These are phyloP conservation scores for Agriopis leucophaearia DNA, from an alignment of 2,888 invertebrate species.

Conservation along the genomic window DNA sequence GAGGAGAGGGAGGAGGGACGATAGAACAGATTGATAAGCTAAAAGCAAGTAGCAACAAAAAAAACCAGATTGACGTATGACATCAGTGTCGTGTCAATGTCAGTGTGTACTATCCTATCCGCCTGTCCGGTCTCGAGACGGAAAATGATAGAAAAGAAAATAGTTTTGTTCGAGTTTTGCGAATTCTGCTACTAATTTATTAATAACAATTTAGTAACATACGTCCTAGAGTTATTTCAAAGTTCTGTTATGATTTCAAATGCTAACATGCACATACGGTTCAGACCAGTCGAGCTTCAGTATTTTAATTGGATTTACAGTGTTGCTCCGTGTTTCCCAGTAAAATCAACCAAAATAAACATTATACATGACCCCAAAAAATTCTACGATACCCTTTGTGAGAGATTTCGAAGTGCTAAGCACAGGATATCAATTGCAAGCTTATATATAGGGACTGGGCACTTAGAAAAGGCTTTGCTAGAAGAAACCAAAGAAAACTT, in stretches of 20 bases:
- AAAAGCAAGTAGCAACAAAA: too few species aligned
- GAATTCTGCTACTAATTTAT: too few species aligned
- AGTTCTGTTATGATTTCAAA: slow-evolving; percentile 59
- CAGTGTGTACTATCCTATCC: too few species aligned
- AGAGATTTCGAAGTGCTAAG: slow-evolving; percentile 89
- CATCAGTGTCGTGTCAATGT: too few species aligned
- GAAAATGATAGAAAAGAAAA: too few species aligned
- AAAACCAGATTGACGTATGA: too few species aligned
- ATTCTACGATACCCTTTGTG: slow-evolving; percentile 91
- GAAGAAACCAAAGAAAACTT: slow-evolving; percentile 88
- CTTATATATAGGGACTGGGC: slow-evolving; percentile 96
- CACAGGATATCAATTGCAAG: slow-evolving; percentile 94
- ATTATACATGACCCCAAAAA: slow-evolving; percentile 91
- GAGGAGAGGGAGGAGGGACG: too few species aligned
- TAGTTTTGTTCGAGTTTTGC: too few species aligned
- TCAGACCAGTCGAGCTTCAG: slow-evolving; percentile 78
- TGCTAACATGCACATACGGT: slow-evolving; percentile 68
- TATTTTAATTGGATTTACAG: slow-evolving; percentile 88
- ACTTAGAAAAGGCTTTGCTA: slow-evolving; percentile 93
- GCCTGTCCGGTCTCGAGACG: too few species aligned
- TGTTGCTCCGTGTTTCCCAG: slow-evolving; percentile 89
- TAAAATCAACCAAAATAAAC: slow-evolving; percentile 89
- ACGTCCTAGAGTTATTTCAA: neutral
- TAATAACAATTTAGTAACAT: neutral
- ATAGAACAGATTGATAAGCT: too few species aligned